Evolutionary conservation across 2,797 vertebrate genomes (phyloP), one percentile per base, ranked within the genome.

Genomic region (Pogonophryne albipinna): DNA sequence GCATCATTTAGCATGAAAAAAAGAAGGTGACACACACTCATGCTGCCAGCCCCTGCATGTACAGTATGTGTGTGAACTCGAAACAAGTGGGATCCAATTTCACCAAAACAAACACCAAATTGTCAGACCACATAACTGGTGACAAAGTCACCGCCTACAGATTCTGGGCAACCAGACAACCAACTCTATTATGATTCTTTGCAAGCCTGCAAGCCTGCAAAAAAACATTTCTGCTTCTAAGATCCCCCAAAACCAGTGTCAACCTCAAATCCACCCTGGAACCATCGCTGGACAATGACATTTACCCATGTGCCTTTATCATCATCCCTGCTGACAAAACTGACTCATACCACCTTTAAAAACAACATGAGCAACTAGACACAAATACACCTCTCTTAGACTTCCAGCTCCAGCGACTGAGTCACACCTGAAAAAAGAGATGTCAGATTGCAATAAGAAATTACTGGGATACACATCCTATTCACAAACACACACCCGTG

Each of bases 361-460:
- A 84, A 82, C 78, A 85, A 79, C 65, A 65, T 7, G 46, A 81
- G 57, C 61, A 58, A 71, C 42, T n/a, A 55, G 71, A 69, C 66
- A 53, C 67, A 85, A 46, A 71, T 45, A 73, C 76, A 82, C 70
- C 61, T 74, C 82, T 77, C 4, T 65, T 34, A 77, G 76, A 88
- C 85, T 59, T 31, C 78, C 70, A 61, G 56, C 42, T 31, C 78
- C 70, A 61, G 56, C 42, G 46, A 60, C 45, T 87, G 80, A 87
- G 71, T 88, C 90, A 87, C 85, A 81, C 75, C 80, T 89, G 79
- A 66, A 88, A 87, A 83, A 38, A 80, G 63, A 84, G 58, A 53
- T n/a, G 66, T 72, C 46, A 34, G 65, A 75, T 78, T 67, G 55
- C 56, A 74, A 77, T 46, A 49, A 10, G 4, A 77, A 64, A 62